Base-by-base conservation (phyloP, 1,140 invertebrate genomes). In the Calliopsis andreniformis region DNA sequence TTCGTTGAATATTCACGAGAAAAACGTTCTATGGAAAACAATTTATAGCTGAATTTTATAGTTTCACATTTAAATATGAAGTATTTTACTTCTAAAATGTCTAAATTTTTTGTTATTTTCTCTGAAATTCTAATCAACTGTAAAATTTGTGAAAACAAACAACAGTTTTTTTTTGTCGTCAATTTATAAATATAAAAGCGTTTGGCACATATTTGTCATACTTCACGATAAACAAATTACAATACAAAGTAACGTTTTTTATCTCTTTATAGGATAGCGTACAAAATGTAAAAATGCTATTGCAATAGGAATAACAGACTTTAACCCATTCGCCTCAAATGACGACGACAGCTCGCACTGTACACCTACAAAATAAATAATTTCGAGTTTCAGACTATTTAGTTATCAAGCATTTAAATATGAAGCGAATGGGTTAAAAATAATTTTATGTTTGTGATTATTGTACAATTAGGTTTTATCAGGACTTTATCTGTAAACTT, bases 241-340 rank as follows among this genome's bases (percentile, higher is more conserved):
- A 58, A 71, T 28, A 39, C 62, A 71, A 71, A n/a, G n/a, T n/a
- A n/a, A n/a, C n/a, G 20, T 59, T 70, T 59, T 25, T 12, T 58
- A 43, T 32, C 18, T 23, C n/a, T 23, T 30, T 39, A 47, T 8
- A 39, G 10, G 12, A 14, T 47, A 59, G 20, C 18, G 16, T 43
- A 58, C 28, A 56, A 1, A 58, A 58, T 20, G 10, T 2, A 8
- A 28, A 39, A 39, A 35, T n/a, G 8, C n/a, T 20, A 59, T 42
- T 10, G 10, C 23, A 59, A 59, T 32, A 45, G 32, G 16, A 39
- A 28, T 71, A 30, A 1, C 10, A 10, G 51, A 61, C 23, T 12
- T 59, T 47, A 49, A 49, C 14, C 7, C 5, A 18, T 53, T n/a
- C n/a, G n/a, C n/a, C n/a, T n/a, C n/a, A n/a, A n/a, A n/a, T n/a